Conservation (phyloP, 2,113 vertebrate genomes). For the Phrynocephalus versicolor region DNA sequence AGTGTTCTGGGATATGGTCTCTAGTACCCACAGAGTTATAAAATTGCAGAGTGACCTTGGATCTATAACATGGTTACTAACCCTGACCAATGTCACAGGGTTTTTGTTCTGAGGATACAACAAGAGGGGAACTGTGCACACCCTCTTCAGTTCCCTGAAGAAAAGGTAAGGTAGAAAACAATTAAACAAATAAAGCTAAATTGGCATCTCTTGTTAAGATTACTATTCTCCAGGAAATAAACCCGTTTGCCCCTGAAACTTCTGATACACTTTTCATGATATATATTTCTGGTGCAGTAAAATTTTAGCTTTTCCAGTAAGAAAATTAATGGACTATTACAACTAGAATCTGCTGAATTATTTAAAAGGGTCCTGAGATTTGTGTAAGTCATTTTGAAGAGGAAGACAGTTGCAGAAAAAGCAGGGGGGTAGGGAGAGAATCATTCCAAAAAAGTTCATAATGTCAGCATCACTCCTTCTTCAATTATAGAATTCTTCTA, state of each 20-base stretch:
- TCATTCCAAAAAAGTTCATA: constrained; percentile 26
- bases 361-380: constrained; percentile 25
- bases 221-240: constrained; percentile 3
- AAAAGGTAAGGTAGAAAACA: no score
- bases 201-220: neutral
- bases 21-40: no score
- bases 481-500: constrained; percentile 26
- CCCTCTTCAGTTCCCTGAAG: no score
- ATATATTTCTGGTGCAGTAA: constrained; percentile 18
- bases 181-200: no score
- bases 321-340: constrained; percentile 26
- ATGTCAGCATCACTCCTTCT: constrained; percentile 10
- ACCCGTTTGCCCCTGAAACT: neutral
- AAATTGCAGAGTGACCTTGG: no score
- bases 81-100: no score
- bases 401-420: neutral
- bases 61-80: no score
- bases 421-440: no score
- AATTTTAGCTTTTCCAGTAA: constrained; percentile 38
- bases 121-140: no score
- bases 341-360: constrained; percentile 31
- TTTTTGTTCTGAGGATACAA: no score
- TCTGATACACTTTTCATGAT: neutral
- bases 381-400: constrained; percentile 43
- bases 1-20: no score